phyloP scores from a whole-genome alignment of 2,797 vertebrate genomes.

The Oophaga sylvatica region DNA sequence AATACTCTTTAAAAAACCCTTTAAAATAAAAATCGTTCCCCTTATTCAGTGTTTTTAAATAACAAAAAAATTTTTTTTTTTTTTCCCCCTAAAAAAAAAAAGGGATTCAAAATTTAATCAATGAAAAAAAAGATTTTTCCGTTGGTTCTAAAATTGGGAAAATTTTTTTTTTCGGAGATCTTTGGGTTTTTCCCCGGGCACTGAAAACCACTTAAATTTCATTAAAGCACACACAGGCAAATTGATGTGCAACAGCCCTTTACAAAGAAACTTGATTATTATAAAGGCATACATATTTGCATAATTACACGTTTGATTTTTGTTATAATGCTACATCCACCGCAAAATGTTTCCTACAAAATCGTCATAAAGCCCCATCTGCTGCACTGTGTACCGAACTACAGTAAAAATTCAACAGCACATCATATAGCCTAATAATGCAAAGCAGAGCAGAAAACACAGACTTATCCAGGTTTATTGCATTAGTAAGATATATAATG shows the following conservation, averaged over 20 bases:
- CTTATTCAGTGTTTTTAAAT: too few species aligned
- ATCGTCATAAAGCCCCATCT: conserved; percentile 82
- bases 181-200: too few species aligned
- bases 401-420: conserved; percentile 69
- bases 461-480: conserved; percentile 53
- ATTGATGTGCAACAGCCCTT: conserved; percentile 76
- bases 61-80: too few species aligned
- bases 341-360: conserved; percentile 77
- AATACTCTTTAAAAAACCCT: too few species aligned
- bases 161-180: too few species aligned
- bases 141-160: too few species aligned
- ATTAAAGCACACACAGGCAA: too few species aligned
- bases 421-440: conserved; percentile 64
- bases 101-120: too few species aligned
- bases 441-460: conserved; percentile 18
- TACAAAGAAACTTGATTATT: conserved; percentile 89
- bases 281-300: conserved; percentile 87
- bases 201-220: too few species aligned
- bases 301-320: conserved; percentile 87
- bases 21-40: too few species aligned
- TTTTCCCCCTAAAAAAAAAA: too few species aligned
- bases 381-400: conserved; percentile 77
- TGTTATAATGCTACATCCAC: conserved; percentile 80
- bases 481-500: not conserved
- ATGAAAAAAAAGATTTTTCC: too few species aligned